Conservation (phyloP, 2,113 vertebrate genomes). For the Albula goreensis region DNA sequence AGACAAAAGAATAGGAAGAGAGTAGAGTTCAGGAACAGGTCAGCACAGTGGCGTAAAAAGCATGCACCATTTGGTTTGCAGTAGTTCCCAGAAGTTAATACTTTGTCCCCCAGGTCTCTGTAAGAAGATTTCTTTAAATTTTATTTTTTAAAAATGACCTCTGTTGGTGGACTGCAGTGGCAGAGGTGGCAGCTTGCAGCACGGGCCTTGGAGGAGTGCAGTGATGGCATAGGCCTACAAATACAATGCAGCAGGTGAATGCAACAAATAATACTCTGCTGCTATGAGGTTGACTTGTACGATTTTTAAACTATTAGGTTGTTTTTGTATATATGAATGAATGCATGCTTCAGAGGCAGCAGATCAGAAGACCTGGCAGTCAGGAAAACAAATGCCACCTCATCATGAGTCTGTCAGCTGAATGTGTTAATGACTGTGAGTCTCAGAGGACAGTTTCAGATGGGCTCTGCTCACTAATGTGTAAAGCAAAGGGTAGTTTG, state of each 20-base stretch:
- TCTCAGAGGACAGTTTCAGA: neutral
- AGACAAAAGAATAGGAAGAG: neutral
- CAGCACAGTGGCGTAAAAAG: neutral
- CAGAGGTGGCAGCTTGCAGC: too few species aligned
- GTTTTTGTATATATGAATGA: too few species aligned
- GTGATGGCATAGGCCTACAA: neutral
- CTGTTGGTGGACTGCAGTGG: too few species aligned
- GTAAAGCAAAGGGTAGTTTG: constrained; percentile 9
- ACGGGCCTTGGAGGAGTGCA: too few species aligned
- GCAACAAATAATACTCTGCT: neutral
- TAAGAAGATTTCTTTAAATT: neutral
- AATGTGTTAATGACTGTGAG: neutral
- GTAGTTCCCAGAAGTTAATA: neutral
- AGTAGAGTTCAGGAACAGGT: neutral
- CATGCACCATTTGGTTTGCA: neutral
- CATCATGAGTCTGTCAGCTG: neutral
- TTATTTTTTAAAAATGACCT: neutral
- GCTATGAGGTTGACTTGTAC: neutral
- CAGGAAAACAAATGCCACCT: neutral
- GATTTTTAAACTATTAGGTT: too few species aligned
- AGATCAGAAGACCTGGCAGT: too few species aligned
- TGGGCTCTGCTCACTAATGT: neutral
- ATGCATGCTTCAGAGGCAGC: too few species aligned
- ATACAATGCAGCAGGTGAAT: neutral
- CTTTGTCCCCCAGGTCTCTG: too few species aligned